These are phyloP conservation scores for Eriosoma lanigerum DNA, from an alignment of 1,140 invertebrate genomes.

Conservation along the genomic window DNA sequence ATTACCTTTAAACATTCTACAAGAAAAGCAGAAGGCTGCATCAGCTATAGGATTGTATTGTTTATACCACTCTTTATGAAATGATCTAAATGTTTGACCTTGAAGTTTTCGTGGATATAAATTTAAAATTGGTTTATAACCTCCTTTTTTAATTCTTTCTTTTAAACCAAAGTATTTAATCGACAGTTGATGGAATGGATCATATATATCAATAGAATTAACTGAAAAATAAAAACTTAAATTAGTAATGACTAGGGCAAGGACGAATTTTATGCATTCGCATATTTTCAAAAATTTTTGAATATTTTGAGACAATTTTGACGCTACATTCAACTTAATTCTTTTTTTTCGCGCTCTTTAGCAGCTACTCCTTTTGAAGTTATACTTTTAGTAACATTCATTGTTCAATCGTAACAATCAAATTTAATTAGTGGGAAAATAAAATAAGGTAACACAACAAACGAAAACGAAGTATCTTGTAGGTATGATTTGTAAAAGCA, in stretches of 20 bases:
- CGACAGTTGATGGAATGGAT: too few relatives aligned
- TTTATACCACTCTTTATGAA: too few relatives aligned
- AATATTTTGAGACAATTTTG: not conserved
- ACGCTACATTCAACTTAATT: not conserved
- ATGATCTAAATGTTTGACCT: not conserved
- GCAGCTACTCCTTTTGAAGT: not conserved
- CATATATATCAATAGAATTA: too few relatives aligned
- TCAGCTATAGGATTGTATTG: not conserved
- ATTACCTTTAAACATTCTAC: not conserved
- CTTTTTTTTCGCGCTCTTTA: conserved; percentile 5
- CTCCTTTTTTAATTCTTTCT: not conserved
- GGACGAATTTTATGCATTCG: not conserved
- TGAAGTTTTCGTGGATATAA: not conserved
- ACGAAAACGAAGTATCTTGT: not conserved
- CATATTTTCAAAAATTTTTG: conserved; percentile 1
- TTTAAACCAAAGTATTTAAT: too few relatives aligned
- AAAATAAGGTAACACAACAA: not conserved
- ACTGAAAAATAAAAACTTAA: too few relatives aligned
- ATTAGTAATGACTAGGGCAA: too few relatives aligned
- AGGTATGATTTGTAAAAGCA: not conserved
- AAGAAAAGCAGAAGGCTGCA: not conserved
- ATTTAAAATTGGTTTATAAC: not conserved
- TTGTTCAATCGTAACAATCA: conserved; percentile 5
- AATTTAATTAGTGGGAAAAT: not conserved
- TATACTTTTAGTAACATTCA: not conserved